Percentiles rank a stretch among this genome's conserved stretches.
phyloP scores from a whole-genome alignment of 2,888 invertebrate genomes.

The Aplocera efformata region DNA sequence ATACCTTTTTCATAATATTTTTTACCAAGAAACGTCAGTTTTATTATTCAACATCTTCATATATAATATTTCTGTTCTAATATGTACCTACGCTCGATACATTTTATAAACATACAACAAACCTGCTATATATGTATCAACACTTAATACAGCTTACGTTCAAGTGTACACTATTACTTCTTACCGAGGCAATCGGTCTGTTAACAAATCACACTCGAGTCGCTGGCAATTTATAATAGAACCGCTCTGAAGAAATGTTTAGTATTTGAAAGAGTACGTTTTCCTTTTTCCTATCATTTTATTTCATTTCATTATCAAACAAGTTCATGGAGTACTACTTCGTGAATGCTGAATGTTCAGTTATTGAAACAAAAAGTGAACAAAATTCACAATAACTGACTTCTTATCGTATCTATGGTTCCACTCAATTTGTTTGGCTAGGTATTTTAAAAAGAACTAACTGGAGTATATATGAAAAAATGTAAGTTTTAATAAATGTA shows the following conservation, averaged over 20 bases:
- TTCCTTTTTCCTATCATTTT: neutral
- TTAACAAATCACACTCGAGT: constrained; percentile 34
- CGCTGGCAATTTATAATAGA: constrained; percentile 31
- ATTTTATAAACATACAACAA: constrained; percentile 16
- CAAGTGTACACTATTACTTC: constrained; percentile 30
- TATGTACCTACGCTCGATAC: constrained; percentile 6
- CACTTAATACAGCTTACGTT: constrained; percentile 28
- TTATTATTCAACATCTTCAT: neutral
- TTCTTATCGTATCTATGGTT: no score
- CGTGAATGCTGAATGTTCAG: no score
- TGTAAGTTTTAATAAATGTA: no score
- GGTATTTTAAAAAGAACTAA: no score
- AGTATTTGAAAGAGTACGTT: constrained; percentile 1
- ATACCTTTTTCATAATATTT: constrained; percentile 4
- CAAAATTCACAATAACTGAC: no score
- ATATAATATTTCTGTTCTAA: constrained; percentile 1
- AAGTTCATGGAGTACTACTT: no score
- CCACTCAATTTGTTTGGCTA: no score
- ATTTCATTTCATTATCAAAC: no score
- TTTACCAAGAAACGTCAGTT: constrained; percentile 6
- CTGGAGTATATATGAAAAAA: no score
- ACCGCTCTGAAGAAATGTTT: constrained; percentile 10
- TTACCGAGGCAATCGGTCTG: constrained; percentile 31
- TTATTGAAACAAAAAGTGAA: no score
- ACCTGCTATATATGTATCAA: constrained; percentile 24